Conservation (phyloP, 1,140 invertebrate species). For the Drosophila eugracilis region DNA sequence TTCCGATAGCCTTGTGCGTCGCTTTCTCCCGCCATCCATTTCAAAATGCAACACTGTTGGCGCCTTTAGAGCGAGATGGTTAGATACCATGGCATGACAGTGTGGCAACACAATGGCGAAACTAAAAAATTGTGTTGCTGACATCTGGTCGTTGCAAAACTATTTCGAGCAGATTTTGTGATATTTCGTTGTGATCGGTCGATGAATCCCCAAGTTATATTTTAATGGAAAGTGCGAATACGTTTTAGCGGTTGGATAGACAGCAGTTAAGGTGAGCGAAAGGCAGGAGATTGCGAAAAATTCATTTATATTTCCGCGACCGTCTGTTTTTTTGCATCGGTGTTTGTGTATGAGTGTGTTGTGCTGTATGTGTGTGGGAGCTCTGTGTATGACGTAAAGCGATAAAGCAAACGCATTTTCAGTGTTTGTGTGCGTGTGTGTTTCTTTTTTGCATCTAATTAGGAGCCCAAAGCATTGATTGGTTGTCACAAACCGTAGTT, state of each 20-base stretch:
- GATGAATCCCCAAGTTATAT: slow-evolving; percentile 34
- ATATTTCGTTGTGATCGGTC: slow-evolving; percentile 73
- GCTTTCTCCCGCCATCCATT: no score
- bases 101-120: slow-evolving; percentile 71
- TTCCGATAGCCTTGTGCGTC: no score
- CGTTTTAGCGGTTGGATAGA: slow-evolving; percentile 39
- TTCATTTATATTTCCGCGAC: slow-evolving; percentile 72
- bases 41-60: slow-evolving; percentile 17
- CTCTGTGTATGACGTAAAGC: slow-evolving; percentile 73
- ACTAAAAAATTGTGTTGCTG: slow-evolving; percentile 67
- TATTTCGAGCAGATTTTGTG: slow-evolving; percentile 62
- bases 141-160: slow-evolving; percentile 73
- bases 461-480: slow-evolving; percentile 70
- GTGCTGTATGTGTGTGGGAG: slow-evolving; percentile 60
- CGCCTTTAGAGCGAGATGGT: no score
- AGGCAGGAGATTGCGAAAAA: slow-evolving; percentile 61
- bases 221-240: slow-evolving; percentile 66
- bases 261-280: slow-evolving; percentile 57
- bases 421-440: slow-evolving; percentile 8
- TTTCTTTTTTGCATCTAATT: slow-evolving; percentile 53
- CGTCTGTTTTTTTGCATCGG: slow-evolving; percentile 46
- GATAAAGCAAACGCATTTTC: slow-evolving; percentile 52
- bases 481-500: slow-evolving; percentile 15
- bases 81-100: no score
- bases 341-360: slow-evolving; percentile 26